Base-by-base conservation (phyloP, 2,113 vertebrate genomes). In the Ptyas mucosa region DNA sequence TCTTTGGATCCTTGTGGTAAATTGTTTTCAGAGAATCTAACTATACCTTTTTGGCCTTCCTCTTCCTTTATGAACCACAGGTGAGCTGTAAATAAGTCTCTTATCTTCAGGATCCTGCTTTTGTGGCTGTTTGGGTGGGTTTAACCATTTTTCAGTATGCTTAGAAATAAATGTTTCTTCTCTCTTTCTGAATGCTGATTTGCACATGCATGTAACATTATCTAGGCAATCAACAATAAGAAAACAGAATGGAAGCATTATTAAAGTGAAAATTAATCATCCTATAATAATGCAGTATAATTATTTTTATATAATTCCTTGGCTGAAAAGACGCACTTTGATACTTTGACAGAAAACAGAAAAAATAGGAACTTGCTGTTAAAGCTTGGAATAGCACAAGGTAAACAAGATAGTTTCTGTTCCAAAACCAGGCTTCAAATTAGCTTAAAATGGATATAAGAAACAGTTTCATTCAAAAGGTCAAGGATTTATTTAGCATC, bases 1-100 rank as follows among this genome's bases (percentile, higher is more conserved):
- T 91, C 93, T 95, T 88, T 90, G 93, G 94, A 92, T 94, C 93
- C 43, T 91, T 93, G 87, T 93, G 64, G 88, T n/a, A 54, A 88
- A 20, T 64, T 0, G 1, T 88, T 51, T 92, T 93, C 91, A 94
- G 93, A 54, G 95, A 94, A 94, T 96, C 90, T 57, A 94, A 91
- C 0, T 2, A 29, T 58, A 96, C 96, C 94, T 0, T n/a, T 85
- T 91, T 15, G 93, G 95, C 96, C 96, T 95, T 51, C 53, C 46
- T 86, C 93, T 92, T 93, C 55, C 18, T 89, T 20, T 51, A 89
- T 85, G 91, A 95, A 51, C 46, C 55, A 85, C 89, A 34, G 1
- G 18, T 49, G 52, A 87, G 57, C 53, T 51, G 89, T 91, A 94
- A 94, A 96, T 94, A 92, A 90, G 26, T 0, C 26, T 54, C 5